A percentile compares a stretch with the other conserved stretches of the same genome.
Conservation (phyloP, 1,140 invertebrate species). For the Apis dorsata region DNA sequence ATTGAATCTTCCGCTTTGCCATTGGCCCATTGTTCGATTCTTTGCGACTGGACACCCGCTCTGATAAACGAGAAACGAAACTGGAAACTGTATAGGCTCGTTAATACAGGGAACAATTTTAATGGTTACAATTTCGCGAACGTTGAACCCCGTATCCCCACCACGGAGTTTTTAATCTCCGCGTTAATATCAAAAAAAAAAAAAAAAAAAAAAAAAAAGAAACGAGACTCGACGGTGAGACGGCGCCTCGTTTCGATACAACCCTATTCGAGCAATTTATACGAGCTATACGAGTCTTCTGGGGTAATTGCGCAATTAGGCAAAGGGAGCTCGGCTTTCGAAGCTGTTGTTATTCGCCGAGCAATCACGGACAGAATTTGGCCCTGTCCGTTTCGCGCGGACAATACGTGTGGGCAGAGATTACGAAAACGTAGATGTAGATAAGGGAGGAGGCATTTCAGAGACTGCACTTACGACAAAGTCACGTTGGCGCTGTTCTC, state of each 20-base stretch:
- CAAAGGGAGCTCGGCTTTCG: not conserved
- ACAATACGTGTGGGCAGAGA: not conserved
- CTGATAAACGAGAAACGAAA: constrained; percentile 1
- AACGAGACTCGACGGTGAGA: too few relatives aligned
- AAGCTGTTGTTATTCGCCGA: not conserved
- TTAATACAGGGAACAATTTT: constrained; percentile 5
- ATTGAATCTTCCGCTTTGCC: constrained; percentile 68
- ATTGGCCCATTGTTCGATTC: constrained; percentile 63
- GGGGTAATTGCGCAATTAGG: not conserved
- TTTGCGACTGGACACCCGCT: not conserved
- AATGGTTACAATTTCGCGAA: constrained; percentile 23
- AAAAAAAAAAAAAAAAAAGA: too few relatives aligned
- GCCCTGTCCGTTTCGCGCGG: not conserved
- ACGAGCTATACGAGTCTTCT: too few relatives aligned
- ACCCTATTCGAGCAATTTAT: constrained; percentile 2
- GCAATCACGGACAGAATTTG: not conserved
- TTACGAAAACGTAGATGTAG: constrained; percentile 18
- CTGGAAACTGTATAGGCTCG: not conserved
- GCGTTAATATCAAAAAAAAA: not conserved
- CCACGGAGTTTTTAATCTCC: constrained; percentile 14
- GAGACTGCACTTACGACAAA: not conserved
- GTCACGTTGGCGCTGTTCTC: not conserved
- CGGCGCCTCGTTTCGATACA: not conserved
- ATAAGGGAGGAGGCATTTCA: not conserved
- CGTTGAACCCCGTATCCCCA: constrained; percentile 24